These are phyloP conservation scores for Peromyscus maniculatus DNA, from an alignment of 2,113 vertebrate species.

Conservation along the genomic window DNA sequence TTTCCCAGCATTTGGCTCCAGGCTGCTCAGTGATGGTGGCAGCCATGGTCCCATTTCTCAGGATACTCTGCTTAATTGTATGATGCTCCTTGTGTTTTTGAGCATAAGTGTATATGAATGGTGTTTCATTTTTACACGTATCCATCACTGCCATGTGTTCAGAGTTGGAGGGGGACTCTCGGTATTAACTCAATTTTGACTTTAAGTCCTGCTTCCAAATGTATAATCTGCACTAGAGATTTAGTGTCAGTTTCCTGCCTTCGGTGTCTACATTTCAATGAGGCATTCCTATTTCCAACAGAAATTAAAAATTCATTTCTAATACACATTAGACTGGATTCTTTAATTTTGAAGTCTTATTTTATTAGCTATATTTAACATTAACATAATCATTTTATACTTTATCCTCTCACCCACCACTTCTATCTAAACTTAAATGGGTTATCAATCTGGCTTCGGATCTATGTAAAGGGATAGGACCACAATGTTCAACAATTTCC, in stretches of 20 bases:
- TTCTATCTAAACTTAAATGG: neutral
- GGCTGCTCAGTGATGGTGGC: neutral
- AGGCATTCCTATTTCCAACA: neutral
- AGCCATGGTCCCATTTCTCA: neutral
- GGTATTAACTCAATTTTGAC: neutral
- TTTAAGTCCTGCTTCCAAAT: neutral
- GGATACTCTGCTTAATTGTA: neutral
- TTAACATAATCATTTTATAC: neutral
- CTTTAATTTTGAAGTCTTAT: conserved; percentile 42
- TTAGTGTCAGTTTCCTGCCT: neutral
- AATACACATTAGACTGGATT: neutral
- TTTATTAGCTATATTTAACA: conserved; percentile 19
- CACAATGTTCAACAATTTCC: neutral
- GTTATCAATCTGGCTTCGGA: neutral
- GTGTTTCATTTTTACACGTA: neutral
- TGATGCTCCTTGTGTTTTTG: neutral
- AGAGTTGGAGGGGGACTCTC: conserved; percentile 2
- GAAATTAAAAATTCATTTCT: conserved; percentile 33
- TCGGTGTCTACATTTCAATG: neutral
- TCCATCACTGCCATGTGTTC: neutral
- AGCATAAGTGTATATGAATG: neutral
- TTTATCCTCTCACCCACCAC: neutral
- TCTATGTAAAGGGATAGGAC: neutral
- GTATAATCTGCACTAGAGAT: neutral
- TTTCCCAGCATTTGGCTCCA: neutral